Percentiles rank a stretch among this genome's conserved stretches.
Conservation (phyloP, 1,140 invertebrate species). For the Stenopsyche tienmushanensis region DNA sequence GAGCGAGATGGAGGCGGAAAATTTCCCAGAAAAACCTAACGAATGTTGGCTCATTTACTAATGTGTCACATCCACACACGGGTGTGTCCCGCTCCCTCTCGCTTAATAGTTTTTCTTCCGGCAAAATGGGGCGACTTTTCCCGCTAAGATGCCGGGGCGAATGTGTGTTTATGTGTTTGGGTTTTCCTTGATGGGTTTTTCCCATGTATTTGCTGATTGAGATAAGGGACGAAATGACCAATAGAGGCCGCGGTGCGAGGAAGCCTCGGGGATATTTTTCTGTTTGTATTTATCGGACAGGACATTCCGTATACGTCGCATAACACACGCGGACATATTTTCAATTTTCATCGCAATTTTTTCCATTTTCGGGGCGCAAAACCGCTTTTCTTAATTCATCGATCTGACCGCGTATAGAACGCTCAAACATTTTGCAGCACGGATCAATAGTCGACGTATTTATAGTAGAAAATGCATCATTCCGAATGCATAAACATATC, state of each 20-base stretch:
- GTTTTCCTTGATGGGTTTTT: conserved; percentile 27
- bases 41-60: conserved; percentile 43
- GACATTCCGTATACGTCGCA: background rate
- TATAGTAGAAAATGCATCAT: too few species aligned
- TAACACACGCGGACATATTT: too few species aligned
- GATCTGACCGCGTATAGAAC: too few species aligned
- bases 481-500: too few species aligned
- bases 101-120: conserved; percentile 38
- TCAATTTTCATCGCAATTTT: too few species aligned
- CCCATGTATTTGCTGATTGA: conserved; percentile 31
- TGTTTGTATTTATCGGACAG: conserved; percentile 17
- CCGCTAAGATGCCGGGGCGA: conserved; percentile 3
- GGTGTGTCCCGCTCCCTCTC: conserved; percentile 15
- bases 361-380: too few species aligned
- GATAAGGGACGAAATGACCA: conserved; percentile 37
- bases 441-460: too few species aligned
- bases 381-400: too few species aligned
- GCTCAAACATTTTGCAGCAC: too few species aligned
- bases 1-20: conserved; percentile 8
- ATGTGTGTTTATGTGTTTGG: conserved; percentile 32
- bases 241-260: conserved; percentile 11
- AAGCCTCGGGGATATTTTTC: conserved; percentile 6
- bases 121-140: conserved; percentile 21
- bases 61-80: conserved; percentile 41
- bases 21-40: conserved; percentile 38